Evolutionary conservation across 2,797 vertebrate species (phyloP).

Genomic region (Allobates femoralis): DNA sequence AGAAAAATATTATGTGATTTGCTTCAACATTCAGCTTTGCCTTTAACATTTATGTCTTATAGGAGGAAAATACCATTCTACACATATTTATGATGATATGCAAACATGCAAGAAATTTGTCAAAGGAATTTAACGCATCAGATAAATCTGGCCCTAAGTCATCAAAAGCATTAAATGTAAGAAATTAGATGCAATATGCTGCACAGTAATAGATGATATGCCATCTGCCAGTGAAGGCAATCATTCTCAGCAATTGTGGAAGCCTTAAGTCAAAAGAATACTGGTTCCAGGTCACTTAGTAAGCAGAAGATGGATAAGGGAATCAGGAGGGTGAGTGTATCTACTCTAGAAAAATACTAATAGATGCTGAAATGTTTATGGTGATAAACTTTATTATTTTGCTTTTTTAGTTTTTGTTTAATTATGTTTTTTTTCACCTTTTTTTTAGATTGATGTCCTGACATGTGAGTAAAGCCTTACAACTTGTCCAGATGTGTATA

Average conservation of each 20-base stretch:
- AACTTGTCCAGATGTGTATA: too few relatives aligned
- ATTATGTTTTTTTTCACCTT: too few relatives aligned
- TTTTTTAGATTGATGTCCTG: too few relatives aligned
- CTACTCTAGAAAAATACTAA: background rate
- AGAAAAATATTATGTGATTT: background rate
- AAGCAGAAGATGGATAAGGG: constrained; percentile 10
- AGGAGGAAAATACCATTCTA: background rate
- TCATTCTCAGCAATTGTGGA: constrained; percentile 18
- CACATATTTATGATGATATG: constrained; percentile 33
- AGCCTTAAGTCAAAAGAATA: constrained; percentile 40
- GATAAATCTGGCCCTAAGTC: constrained; percentile 33
- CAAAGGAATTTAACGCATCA: constrained; percentile 1
- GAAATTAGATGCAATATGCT: constrained; percentile 47
- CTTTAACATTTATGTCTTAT: constrained; percentile 3
- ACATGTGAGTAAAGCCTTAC: too few relatives aligned
- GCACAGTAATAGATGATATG: constrained; percentile 29
- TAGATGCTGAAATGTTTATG: background rate
- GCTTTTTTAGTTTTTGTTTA: too few relatives aligned
- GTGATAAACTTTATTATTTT: too few relatives aligned
- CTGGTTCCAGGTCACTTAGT: constrained; percentile 32
- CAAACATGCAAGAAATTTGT: constrained; percentile 39
- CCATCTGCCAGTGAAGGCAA: constrained; percentile 49
- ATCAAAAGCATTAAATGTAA: constrained; percentile 41
- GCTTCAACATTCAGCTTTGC: background rate
- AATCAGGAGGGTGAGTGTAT: background rate